phyloP scores from a whole-genome alignment of 2,113 vertebrate genomes.

The Thalassarche chlororhynchos region DNA sequence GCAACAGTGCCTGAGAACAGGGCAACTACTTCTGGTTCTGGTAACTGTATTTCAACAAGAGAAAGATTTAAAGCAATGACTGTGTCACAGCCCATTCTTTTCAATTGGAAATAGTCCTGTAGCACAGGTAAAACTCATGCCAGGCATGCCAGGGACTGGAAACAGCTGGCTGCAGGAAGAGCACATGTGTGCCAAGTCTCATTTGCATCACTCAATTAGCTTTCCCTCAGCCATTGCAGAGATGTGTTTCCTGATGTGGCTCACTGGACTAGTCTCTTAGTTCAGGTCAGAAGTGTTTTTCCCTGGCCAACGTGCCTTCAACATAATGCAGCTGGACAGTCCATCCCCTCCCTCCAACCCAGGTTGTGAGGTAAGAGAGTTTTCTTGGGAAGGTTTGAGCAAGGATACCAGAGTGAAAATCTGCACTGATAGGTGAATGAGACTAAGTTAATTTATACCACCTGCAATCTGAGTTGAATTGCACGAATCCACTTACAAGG shows the following conservation, averaged over 20 bases:
- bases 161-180: conserved; percentile 32
- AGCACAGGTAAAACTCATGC: neutral
- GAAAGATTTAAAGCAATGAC: neutral
- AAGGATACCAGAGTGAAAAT: neutral
- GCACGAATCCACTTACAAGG: neutral
- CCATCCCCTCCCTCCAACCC: neutral
- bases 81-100: neutral
- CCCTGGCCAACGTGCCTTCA: neutral
- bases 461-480: neutral
- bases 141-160: neutral
- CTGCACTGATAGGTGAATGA: neutral
- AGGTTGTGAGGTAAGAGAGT: neutral
- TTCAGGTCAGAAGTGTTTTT: neutral
- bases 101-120: neutral
- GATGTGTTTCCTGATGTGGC: neutral
- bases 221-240: neutral
- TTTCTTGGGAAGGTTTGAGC: neutral
- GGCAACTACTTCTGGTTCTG: neutral
- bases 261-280: neutral
- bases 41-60: neutral
- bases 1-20: neutral
- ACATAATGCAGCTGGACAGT: neutral
- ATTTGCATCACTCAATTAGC: conserved; percentile 38
- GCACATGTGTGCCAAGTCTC: conserved; percentile 14
- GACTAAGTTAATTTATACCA: neutral